Conservation (phyloP, 2,888 invertebrate species). For the Dimorphilus gyrociliatus region DNA sequence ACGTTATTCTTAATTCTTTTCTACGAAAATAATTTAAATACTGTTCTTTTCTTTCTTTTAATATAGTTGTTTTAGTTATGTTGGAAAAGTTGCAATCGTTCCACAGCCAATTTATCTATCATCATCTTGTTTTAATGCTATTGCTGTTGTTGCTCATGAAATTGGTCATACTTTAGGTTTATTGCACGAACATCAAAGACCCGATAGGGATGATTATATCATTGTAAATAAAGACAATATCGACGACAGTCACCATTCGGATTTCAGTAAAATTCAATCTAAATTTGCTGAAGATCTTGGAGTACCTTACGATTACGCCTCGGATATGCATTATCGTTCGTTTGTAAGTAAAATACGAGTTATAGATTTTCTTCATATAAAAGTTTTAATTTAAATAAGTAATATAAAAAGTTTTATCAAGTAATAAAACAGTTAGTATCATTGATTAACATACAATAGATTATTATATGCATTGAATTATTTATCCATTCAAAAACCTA, state of each 20-base stretch:
- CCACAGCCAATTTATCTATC: constrained; percentile 9
- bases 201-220: constrained; percentile 10
- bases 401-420: too few relatives aligned
- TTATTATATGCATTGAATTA: too few relatives aligned
- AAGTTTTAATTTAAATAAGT: too few relatives aligned
- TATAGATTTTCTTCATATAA: too few relatives aligned
- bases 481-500: too few relatives aligned
- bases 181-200: constrained; percentile 11
- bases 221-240: constrained; percentile 7
- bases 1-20: too few relatives aligned
- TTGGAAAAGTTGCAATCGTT: constrained; percentile 6
- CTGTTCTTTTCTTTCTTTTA: too few relatives aligned
- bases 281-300: too few relatives aligned
- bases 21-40: too few relatives aligned
- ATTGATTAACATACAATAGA: too few relatives aligned
- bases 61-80: constrained; percentile 9
- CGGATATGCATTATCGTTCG: constrained; percentile 6
- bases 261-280: constrained; percentile 6
- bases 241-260: background rate
- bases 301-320: constrained; percentile 8
- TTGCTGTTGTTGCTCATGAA: constrained; percentile 8
- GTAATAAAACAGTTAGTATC: too few relatives aligned
- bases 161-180: constrained; percentile 11
- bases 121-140: constrained; percentile 5
- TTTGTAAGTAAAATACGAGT: too few relatives aligned